phyloP scores from a whole-genome alignment of 1,140 invertebrate species.

The Drosophila willistoni region DNA sequence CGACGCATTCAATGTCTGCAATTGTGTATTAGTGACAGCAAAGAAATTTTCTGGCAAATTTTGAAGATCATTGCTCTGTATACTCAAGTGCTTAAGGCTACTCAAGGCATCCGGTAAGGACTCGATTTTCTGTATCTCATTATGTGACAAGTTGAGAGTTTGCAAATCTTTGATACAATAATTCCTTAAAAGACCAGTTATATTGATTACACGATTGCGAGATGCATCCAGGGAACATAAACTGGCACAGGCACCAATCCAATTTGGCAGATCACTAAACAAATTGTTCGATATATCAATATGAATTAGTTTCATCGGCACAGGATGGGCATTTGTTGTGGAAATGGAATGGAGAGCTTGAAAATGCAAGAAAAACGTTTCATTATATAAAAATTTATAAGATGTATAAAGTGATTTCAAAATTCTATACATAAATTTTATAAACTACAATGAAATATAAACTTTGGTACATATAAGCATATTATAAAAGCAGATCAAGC shows the following conservation, averaged over 20 bases:
- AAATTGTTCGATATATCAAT: constrained; percentile 91
- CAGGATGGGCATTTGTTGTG: constrained; percentile 49
- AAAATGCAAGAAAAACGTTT: constrained; percentile 55
- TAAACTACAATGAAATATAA: too few relatives aligned
- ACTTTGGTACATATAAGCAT: too few relatives aligned
- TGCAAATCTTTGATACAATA: constrained; percentile 88
- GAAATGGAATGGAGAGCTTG: constrained; percentile 66
- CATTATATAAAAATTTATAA: too few relatives aligned
- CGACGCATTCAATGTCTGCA: constrained; percentile 90
- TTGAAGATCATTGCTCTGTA: constrained; percentile 91
- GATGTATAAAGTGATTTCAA: too few relatives aligned
- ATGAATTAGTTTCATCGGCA: constrained; percentile 88
- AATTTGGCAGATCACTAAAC: constrained; percentile 89
- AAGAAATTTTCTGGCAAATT: constrained; percentile 90
- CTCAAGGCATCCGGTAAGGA: constrained; percentile 87
- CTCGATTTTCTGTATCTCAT: constrained; percentile 88
- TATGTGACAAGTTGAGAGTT: constrained; percentile 90
- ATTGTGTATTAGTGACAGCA: constrained; percentile 86
- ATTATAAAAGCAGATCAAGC: too few relatives aligned
- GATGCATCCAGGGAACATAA: constrained; percentile 89
- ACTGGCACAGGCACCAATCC: constrained; percentile 90
- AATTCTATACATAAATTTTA: too few relatives aligned
- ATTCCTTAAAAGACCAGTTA: constrained; percentile 89
- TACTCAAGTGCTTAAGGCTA: constrained; percentile 88
- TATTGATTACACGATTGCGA: constrained; percentile 88